A percentile compares a stretch with the other conserved stretches of the same genome.
Evolutionary conservation across 2,888 invertebrate species (phyloP).

Genomic region (Dynastes tityus): DNA sequence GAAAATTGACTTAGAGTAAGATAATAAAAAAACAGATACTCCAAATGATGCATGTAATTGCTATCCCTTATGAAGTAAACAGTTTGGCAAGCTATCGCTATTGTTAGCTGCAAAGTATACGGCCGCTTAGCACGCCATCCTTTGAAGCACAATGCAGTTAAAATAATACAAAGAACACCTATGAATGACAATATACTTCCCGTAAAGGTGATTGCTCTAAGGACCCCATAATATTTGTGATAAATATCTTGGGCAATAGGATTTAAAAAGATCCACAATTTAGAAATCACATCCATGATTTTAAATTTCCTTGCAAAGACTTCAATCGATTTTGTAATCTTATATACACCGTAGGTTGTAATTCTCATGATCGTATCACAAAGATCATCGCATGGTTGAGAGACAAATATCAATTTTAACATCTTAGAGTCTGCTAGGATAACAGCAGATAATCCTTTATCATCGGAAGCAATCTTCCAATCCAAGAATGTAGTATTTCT

Average conservation of each 20-base stretch:
- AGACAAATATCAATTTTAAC: constrained; percentile 28
- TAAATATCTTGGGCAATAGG: constrained; percentile 8
- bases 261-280: constrained; percentile 32
- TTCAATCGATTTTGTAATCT: neutral
- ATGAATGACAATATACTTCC: constrained; percentile 21
- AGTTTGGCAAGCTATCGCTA: constrained; percentile 34
- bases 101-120: constrained; percentile 34
- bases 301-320: neutral
- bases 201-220: constrained; percentile 3
- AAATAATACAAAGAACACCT: constrained; percentile 24
- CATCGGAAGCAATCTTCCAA: neutral
- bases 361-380: neutral
- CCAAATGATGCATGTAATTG: constrained; percentile 24
- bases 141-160: constrained; percentile 19
- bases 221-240: constrained; percentile 9
- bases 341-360: constrained; percentile 2
- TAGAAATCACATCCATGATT: constrained; percentile 38
- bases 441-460: neutral
- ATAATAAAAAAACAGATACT: constrained; percentile 43
- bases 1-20: constrained; percentile 39
- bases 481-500: neutral
- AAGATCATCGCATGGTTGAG: neutral
- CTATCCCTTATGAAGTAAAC: constrained; percentile 19
- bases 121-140: constrained; percentile 22
- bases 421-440: neutral